phyloP scores from a whole-genome alignment of 2,888 invertebrate genomes.

The Corythucha ciliata region DNA sequence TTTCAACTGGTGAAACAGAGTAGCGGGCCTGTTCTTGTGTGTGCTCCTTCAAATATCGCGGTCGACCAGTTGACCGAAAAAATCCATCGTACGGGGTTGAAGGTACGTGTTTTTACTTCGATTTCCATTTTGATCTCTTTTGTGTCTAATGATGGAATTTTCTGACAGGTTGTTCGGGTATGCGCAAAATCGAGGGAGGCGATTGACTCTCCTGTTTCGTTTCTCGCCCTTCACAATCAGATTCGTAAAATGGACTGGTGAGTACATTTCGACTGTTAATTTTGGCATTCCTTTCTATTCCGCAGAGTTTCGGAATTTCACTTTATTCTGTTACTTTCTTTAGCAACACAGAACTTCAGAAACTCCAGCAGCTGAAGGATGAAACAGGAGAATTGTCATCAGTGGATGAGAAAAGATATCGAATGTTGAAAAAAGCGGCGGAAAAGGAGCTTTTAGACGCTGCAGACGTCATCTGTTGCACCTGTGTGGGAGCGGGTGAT shows the following conservation, averaged over 20 bases:
- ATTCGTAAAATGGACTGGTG: conserved; percentile 84
- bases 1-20: conserved; percentile 94
- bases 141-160: background rate
- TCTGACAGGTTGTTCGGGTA: conserved; percentile 58
- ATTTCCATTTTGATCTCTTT: background rate
- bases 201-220: conserved; percentile 94
- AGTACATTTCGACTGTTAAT: conserved; percentile 29
- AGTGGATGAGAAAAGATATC: conserved; percentile 88
- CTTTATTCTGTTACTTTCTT: too few species aligned
- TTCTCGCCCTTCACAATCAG: conserved; percentile 93
- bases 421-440: conserved; percentile 78
- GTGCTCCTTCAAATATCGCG: conserved; percentile 98
- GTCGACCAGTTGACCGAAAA: conserved; percentile 99
- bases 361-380: conserved; percentile 91
- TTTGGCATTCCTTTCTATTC: too few species aligned
- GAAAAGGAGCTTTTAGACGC: conserved; percentile 86
- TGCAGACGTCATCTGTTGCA: conserved; percentile 98
- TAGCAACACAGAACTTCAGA: conserved; percentile 74
- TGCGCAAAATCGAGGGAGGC: conserved; percentile 98
- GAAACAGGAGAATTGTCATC: conserved; percentile 96
- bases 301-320: too few species aligned
- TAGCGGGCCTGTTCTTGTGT: conserved; percentile 90
- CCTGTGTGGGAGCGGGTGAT: conserved; percentile 98
- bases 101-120: conserved; percentile 45
- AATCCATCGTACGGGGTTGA: conserved; percentile 93